phyloP scores from a whole-genome alignment of 2,888 invertebrate genomes.

The Leptinotarsa rubiginosa region DNA sequence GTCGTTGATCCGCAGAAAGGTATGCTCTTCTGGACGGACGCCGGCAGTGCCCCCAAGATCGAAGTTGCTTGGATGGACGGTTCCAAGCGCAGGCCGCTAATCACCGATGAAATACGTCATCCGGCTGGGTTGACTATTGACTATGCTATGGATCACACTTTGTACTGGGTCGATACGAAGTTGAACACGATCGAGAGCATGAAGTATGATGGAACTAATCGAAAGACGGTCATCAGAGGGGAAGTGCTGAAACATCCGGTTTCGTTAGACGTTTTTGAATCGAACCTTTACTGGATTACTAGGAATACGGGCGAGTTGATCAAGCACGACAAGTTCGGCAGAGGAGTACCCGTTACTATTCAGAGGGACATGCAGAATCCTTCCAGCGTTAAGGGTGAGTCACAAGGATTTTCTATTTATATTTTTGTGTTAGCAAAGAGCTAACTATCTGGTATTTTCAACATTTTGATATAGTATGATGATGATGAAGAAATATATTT shows the following conservation, averaged over 20 bases:
- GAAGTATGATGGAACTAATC: conserved; percentile 81
- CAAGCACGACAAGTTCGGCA: conserved; percentile 95
- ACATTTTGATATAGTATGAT: no score
- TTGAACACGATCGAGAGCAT: conserved; percentile 90
- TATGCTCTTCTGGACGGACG: conserved; percentile 93
- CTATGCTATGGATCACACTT: conserved; percentile 85
- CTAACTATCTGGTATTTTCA: no score
- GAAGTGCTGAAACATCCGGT: conserved; percentile 82
- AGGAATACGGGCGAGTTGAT: conserved; percentile 88
- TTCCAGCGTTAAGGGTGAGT: conserved; percentile 82
- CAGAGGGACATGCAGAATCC: conserved; percentile 88
- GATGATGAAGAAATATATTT: no score
- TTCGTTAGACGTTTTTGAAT: conserved; percentile 94
- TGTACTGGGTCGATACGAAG: conserved; percentile 98
- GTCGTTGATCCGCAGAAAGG: conserved; percentile 89
- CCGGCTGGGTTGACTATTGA: conserved; percentile 94
- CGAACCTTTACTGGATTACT: conserved; percentile 93
- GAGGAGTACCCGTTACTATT: conserved; percentile 88
- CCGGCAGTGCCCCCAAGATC: conserved; percentile 91
- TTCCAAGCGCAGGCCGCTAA: conserved; percentile 83
- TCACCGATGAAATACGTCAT: conserved; percentile 83
- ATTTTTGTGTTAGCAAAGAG: no score
- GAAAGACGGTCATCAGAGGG: conserved; percentile 80
- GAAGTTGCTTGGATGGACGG: conserved; percentile 98
- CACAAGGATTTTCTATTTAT: background rate